Evolutionary conservation across 2,113 vertebrate genomes (phyloP).

Genomic region (Caranx ignobilis): DNA sequence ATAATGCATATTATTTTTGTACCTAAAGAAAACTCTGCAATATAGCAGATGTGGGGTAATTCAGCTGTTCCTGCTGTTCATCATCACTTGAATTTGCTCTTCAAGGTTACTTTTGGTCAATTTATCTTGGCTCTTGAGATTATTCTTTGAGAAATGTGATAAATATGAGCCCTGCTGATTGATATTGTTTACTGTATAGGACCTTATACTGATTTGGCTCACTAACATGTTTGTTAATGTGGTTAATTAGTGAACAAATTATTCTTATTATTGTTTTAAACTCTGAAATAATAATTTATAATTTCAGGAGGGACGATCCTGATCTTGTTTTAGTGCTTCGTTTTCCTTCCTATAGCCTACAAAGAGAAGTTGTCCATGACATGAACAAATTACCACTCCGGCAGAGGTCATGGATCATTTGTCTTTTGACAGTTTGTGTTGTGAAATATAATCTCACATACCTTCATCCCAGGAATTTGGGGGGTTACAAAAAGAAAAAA

Average conservation of each 20-base stretch:
- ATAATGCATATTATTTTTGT: neutral
- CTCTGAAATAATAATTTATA: too few species aligned
- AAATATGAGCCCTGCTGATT: too few species aligned
- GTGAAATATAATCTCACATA: constrained; percentile 67
- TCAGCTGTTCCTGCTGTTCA: too few species aligned
- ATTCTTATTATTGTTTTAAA: too few species aligned
- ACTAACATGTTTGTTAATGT: neutral
- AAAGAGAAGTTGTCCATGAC: constrained; percentile 11
- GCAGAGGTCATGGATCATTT: constrained; percentile 68
- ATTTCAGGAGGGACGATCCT: too few species aligned
- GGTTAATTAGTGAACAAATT: neutral
- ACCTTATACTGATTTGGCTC: too few species aligned
- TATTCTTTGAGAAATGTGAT: too few species aligned
- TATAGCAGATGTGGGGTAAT: too few species aligned
- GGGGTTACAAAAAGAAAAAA: constrained; percentile 24
- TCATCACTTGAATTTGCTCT: too few species aligned
- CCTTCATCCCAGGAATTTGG: constrained; percentile 53
- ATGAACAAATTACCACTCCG: constrained; percentile 46
- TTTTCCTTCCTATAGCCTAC: neutral
- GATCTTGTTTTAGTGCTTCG: neutral
- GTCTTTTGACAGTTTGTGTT: constrained; percentile 59
- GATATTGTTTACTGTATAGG: too few species aligned
- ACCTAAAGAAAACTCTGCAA: neutral
- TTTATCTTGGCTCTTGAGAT: too few species aligned
- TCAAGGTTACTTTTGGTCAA: too few species aligned